Evolutionary conservation across 2,113 vertebrate species (phyloP), one percentile per base, ranked within the genome.

Genomic region (Neomonachus schauinslandi): DNA sequence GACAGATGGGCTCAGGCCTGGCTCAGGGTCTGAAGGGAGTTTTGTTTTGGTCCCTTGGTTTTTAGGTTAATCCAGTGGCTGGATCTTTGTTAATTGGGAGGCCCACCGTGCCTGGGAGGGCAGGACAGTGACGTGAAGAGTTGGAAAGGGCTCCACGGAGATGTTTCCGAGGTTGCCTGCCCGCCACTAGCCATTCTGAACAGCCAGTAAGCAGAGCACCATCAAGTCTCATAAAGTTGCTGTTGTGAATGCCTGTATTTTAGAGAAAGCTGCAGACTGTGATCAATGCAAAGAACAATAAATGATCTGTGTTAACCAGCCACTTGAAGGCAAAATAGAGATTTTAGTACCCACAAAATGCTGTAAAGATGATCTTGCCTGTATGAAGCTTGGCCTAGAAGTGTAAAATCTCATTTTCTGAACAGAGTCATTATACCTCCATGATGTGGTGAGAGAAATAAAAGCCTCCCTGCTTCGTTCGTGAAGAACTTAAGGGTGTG

Each of bases 51-150:
- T 61, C 71, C 91, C 86, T 83, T 71, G 69, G 69, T 92, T 94
- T 94, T 88, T 92, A 92, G 97, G 84, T 97, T 97, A 97, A 94
- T 96, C 96, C 67, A 87, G 0, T 83, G 49, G 80, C 84, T 55
- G 80, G 91, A 61, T 63, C 83, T 96, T 86, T 95, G 92, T 97
- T 97, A 90, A 88, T 36, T 96, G 93, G 95, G 97, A 97, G 93
- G 95, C 92, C 95, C 21, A 16, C 80, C 26, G 21, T 39, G 91
- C 87, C 79, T 92, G 59, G 65, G 61, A 90, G 33, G 46, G 31
- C 74, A 57, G 74, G 61, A 59, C 72, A 83, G 5, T 59, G 90
- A 74, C 10, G n/a, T 26, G 46, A 63, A 69, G 93, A 71, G 80
- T 79, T 72, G 21, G 72, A 69, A 63, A 53, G 80, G 72, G 49